These are phyloP conservation scores for Phyllostomus discolor DNA, from an alignment of 2,113 vertebrate genomes.

Conservation along the genomic window DNA sequence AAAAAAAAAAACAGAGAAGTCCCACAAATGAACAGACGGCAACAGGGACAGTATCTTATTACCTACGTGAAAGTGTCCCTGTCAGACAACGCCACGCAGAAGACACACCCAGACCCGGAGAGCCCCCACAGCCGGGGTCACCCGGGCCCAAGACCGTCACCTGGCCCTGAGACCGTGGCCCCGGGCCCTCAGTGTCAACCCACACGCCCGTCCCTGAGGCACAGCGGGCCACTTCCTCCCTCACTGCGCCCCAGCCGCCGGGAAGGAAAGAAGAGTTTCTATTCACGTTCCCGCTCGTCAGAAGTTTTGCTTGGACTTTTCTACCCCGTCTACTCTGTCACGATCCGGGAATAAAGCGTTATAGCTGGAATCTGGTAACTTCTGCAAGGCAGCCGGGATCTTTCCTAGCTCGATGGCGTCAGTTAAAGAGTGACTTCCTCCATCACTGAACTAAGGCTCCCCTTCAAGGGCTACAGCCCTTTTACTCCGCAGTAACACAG, in stretches of 20 bases:
- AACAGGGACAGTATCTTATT: background rate
- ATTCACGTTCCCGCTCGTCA: background rate
- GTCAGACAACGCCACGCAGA: background rate
- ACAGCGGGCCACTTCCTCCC: background rate
- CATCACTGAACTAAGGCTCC: background rate
- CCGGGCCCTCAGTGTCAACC: background rate
- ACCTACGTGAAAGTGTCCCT: background rate
- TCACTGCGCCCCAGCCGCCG: background rate
- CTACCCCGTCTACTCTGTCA: background rate
- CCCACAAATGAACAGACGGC: background rate
- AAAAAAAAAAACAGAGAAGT: background rate
- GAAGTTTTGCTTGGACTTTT: background rate
- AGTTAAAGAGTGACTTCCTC: background rate
- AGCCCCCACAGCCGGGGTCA: rapidly evolving
- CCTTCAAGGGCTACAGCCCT: background rate
- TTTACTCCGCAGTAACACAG: background rate
- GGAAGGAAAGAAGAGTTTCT: background rate
- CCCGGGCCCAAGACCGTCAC: background rate
- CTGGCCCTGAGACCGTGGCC: background rate
- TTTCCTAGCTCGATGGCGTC: background rate
- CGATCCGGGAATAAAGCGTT: background rate
- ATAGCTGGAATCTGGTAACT: background rate
- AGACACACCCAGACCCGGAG: background rate
- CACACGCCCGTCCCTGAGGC: background rate
- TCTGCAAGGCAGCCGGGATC: background rate